Base-by-base conservation (phyloP, 2,113 vertebrate species). In the Hipposideros armiger region DNA sequence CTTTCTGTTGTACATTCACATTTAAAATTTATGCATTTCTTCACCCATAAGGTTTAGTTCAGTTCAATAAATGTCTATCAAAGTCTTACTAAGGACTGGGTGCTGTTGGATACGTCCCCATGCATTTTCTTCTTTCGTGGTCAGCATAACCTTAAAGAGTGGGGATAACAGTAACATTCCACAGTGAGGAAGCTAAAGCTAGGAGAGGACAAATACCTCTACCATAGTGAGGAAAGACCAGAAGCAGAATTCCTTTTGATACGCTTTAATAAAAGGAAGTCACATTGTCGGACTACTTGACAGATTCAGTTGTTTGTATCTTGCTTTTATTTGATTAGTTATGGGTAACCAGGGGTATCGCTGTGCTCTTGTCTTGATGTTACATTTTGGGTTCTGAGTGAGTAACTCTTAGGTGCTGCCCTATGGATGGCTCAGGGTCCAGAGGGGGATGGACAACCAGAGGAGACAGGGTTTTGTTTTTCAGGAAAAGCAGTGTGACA, bases 11-110 rank as follows among this genome's bases (percentile, higher is more conserved):
- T 19, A 62, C 0, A 22, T n/a, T n/a, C 24, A 22, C 26, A 60
- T 56, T 95, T 94, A 82, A 77, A 42, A 72, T 36, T 5, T 95
- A 26, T 64, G 2, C 13, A 84, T 92, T 92, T 91, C 32, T 83
- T 86, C 26, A 80, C 15, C 42, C 13, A 14, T 76, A 64, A 69
- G 40, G 11, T 45, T 94, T 88, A 54, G 2, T 88, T 47, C 40
- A 77, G 67, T 11, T 94, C n/a, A 14, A 0, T 74, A 74, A 77
- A 69, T 74, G 82, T n/a, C n/a, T 54, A 54, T 76, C 30, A 20
- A 62, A 45, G 24, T 74, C 52, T 36, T 62, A 83, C 20, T n/a
- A 47, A 94, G 72, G 30, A 30, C 54, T 24, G 5, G 20, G 14
- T 45, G 11, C 36, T 80, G 15, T 28, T 92, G 50, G n/a, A 36